Evolutionary conservation across 2,888 invertebrate genomes (phyloP), one percentile per base, ranked within the genome.

Genomic region (Clusia tigrina): DNA sequence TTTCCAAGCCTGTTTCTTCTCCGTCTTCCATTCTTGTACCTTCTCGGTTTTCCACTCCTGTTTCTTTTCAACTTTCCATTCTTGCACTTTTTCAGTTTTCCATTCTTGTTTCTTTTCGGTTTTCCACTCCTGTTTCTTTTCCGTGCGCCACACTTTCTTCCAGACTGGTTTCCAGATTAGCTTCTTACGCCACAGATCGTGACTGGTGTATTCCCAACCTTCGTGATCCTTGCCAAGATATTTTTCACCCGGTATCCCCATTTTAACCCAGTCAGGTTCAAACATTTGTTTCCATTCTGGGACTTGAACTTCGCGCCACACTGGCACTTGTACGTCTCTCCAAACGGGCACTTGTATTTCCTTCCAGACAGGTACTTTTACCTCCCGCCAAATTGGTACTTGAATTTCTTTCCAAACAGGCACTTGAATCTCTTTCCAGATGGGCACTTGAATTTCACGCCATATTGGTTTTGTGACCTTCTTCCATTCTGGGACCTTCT

Each of bases 161-260:
- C 92, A 84, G 6, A 83, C 88, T 68, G 87, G 87, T 74, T 88
- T 88, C 88, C 88, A 88, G 73, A 83, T 64, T 15, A 93, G 85
- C 79, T 91, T 93, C 83, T 93, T 93, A 79, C 92, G 92, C 93
- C 93, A 93, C 26, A 93, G 85, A 81, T 93, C 93, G 76, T 93
- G 93, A 51, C 92, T 91, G 37, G 91, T 92, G 77, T 92, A 92
- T 79, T 93, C 91, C 89, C 90, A 91, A 12, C 93, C 93, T 60
- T 92, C 89, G 64, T 90, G 89, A 83, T 93, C 93, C 76, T 91
- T 92, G 22, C 93, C 93, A 64, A 92, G 85, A 75, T 88, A 91
- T 79, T 93, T 92, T 72, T 92, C 90, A 6, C 93, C 93, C 0
- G 91, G 93, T 56, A 93, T 88, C 55, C 91, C 92, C 83, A 83